Evolutionary conservation across 2,113 vertebrate genomes (phyloP).

Genomic region (Hymenochirus boettgeri): DNA sequence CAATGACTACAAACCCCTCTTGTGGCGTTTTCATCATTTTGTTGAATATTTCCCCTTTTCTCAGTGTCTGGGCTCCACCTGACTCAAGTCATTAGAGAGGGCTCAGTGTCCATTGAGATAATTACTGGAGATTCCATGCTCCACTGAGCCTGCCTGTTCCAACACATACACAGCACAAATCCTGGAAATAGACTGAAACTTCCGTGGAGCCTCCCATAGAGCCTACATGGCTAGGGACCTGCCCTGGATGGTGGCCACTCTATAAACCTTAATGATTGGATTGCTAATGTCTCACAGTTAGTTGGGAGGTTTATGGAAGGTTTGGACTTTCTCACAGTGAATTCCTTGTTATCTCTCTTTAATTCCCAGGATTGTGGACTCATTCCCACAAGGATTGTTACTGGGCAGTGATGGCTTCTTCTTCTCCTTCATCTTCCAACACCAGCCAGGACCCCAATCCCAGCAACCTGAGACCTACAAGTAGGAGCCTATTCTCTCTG

Average conservation of each 20-base stretch:
- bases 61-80: conserved; percentile 38
- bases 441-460: conserved; percentile 82
- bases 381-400: conserved; percentile 53
- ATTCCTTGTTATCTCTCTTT: conserved; percentile 29
- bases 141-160: conserved; percentile 45
- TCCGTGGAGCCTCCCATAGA: conserved; percentile 12
- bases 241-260: too few relatives aligned
- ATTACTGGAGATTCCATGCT: conserved; percentile 53
- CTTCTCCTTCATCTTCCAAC: conserved; percentile 82
- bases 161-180: conserved; percentile 29
- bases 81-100: conserved; percentile 44
- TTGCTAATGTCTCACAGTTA: too few relatives aligned
- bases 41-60: conserved; percentile 26
- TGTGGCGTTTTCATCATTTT: not conserved
- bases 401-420: conserved; percentile 84
- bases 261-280: too few relatives aligned
- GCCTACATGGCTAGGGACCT: too few relatives aligned
- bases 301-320: too few relatives aligned
- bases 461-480: conserved; percentile 91
- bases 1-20: too few relatives aligned
- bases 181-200: conserved; percentile 26
- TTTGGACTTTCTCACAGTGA: conserved; percentile 45
- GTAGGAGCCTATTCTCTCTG: conserved; percentile 74
- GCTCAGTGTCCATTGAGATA: conserved; percentile 41
- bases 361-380: conserved; percentile 29